Base-by-base conservation (phyloP, 1,140 invertebrate species). In the Zophobas morio region DNA sequence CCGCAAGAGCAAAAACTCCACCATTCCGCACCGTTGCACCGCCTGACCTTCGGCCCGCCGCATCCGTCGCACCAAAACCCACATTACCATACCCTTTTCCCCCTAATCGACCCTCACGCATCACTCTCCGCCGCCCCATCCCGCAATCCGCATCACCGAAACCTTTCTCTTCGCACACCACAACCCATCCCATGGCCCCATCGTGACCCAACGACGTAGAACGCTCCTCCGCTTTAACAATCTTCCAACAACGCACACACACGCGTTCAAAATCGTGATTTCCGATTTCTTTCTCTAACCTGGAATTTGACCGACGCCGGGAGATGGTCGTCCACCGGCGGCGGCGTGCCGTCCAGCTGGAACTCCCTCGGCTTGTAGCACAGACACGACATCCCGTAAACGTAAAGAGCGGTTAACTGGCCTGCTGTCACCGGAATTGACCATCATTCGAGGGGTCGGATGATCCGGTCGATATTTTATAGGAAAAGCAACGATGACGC, bases 261-360 rank as follows among this genome's bases (percentile, higher is more conserved):
- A 60, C 37, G 56, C 60, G 60, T 2, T 32, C 60, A 5, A 20
- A 66, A 36, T 66, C 60, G 60, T 66, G 60, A 66, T 60, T 60
- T 1, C 35, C n/a, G n/a, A 60, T n/a, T 34, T 34, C 8, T 6
- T 60, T 36, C 6, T 39, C 34, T 39, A 66, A 66, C 60, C 60
- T 66, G 60, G 60, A 66, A 66, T 66, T 66, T 66, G 37, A 66
- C 60, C 2, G 60, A 66, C 42, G 20, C 20, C 20, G 60, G 60
- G 42, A 66, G 60, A 66, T 66, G 8, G 37, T 40, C 37, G 60
- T 8, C 37, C n/a, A 39, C 6, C 37, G 60, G 36, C n/a, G 51
- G 53, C 53, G 20, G 20, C 20, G 20, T 20, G 20, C 60, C 60
- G 60, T 66, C 42, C n/a, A 66, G 60, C 20, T 20, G 20, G 60